A percentile compares a stretch with the other conserved stretches of the same genome.
Conservation (phyloP, 1,140 invertebrate species). For the Halictus rubicundus region DNA sequence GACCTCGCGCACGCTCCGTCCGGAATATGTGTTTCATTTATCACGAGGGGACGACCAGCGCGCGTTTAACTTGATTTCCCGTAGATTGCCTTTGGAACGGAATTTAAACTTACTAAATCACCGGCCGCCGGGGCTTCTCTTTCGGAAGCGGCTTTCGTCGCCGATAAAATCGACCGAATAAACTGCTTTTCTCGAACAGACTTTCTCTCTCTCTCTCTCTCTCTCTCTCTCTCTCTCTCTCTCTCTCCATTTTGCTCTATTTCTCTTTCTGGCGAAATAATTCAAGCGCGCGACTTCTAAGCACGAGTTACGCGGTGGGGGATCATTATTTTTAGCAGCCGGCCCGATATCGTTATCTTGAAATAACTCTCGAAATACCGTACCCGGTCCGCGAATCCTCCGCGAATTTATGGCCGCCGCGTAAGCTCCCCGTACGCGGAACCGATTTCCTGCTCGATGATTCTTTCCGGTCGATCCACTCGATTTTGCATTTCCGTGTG, state of each 20-base stretch:
- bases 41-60: not conserved
- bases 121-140: not conserved
- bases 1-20: not conserved
- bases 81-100: not conserved
- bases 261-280: not conserved
- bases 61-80: slow-evolving; percentile 15
- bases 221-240: no score
- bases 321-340: not conserved
- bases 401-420: not conserved
- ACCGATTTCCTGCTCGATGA: not conserved
- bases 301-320: not conserved
- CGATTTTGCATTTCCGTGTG: no score
- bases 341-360: not conserved
- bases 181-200: not conserved
- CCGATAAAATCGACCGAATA: not conserved
- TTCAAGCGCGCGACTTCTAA: not conserved
- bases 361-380: slow-evolving; percentile 1
- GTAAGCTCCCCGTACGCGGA: not conserved
- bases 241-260: no score
- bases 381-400: not conserved
- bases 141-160: not conserved
- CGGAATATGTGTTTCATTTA: not conserved
- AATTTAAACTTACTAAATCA: slow-evolving; percentile 2
- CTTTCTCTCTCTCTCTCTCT: no score
- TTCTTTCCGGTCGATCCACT: not conserved